phyloP scores from a whole-genome alignment of 1,140 invertebrate genomes.

The Oncopodura yosiiana region DNA sequence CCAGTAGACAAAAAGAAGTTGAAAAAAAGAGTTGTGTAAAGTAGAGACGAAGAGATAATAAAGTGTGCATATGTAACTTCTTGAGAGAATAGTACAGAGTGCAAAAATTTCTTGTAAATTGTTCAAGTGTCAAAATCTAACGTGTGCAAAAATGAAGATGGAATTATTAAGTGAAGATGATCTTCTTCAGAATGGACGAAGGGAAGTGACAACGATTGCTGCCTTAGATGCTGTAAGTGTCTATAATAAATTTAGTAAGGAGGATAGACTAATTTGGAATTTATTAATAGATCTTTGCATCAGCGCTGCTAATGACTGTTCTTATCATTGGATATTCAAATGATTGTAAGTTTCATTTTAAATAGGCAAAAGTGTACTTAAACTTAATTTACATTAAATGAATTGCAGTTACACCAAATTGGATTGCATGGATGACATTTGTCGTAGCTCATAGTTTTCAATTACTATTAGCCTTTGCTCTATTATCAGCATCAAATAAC shows the following conservation, averaged over 20 bases:
- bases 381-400: too few relatives aligned
- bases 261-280: not conserved
- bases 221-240: constrained; percentile 4
- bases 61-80: too few relatives aligned
- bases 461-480: not conserved
- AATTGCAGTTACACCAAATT: not conserved
- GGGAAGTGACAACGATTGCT: constrained; percentile 2
- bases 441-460: not conserved
- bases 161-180: too few relatives aligned
- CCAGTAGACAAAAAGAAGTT: too few relatives aligned
- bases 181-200: not conserved
- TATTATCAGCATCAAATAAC: not conserved
- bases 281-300: not conserved
- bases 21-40: too few relatives aligned
- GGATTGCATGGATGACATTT: not conserved
- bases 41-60: too few relatives aligned
- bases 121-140: too few relatives aligned
- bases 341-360: not conserved
- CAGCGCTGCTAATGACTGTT: not conserved
- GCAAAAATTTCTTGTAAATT: too few relatives aligned
- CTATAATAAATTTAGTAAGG: not conserved
- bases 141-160: too few relatives aligned
- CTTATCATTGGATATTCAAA: not conserved
- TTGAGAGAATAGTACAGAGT: too few relatives aligned
- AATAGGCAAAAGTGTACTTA: not conserved